Conservation (phyloP, 2,888 invertebrate genomes). For the Pandemis heparana region DNA sequence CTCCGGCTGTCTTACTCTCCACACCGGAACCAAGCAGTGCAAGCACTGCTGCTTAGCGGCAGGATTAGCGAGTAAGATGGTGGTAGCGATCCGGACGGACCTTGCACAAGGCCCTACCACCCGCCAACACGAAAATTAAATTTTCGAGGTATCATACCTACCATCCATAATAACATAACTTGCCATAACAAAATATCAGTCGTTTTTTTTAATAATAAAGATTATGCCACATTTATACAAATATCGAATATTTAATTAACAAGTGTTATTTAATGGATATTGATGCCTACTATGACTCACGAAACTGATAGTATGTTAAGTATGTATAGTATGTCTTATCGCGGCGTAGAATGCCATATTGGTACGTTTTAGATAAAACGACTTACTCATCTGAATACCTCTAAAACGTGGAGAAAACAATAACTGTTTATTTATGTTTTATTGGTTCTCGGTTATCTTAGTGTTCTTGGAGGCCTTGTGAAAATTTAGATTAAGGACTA, state of each 20-base stretch:
- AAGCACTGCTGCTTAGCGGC: too few species aligned
- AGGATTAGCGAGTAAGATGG: too few species aligned
- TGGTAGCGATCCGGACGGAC: too few species aligned
- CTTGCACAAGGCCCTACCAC: too few species aligned
- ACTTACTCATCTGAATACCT: neutral
- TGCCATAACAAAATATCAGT: neutral
- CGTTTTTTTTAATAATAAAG: neutral
- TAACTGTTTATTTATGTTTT: neutral
- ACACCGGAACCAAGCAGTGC: too few species aligned
- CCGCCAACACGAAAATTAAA: too few species aligned
- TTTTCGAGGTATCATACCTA: too few species aligned
- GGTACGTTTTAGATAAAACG: constrained; percentile 9
- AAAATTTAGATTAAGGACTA: neutral
- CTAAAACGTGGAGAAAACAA: neutral
- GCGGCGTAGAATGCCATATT: neutral
- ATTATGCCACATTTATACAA: neutral
- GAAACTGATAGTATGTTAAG: neutral
- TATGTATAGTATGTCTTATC: neutral
- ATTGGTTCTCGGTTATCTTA: neutral
- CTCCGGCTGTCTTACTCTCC: too few species aligned
- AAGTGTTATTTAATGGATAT: neutral
- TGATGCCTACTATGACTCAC: neutral
- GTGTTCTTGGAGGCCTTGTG: neutral
- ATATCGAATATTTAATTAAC: neutral
- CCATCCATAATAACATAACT: too few species aligned